Evolutionary conservation across 2,113 vertebrate species (phyloP), one percentile per base, ranked within the genome.

Genomic region (Tyto alba): DNA sequence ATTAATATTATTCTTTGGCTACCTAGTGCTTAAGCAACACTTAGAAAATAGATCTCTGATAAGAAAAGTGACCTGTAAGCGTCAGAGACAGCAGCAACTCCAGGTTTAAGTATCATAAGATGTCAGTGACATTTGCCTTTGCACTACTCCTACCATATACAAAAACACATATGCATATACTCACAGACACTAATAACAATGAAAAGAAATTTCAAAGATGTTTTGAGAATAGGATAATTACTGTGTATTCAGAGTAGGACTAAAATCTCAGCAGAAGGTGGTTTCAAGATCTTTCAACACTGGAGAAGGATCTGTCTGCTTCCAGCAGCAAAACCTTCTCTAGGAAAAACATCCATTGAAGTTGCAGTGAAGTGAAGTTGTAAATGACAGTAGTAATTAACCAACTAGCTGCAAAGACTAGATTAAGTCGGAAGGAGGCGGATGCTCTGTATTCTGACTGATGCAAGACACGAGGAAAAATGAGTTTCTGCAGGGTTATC

Each of bases 91-190:
- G 97, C 36, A 62, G 79, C 91, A 91, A 88, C 82, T 97, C 75
- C 96, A 98, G 97, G 95, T 89, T 97, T 96, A 93, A 95, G 93
- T 96, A 96, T 95, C 98, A 96, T 96, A 98, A 96, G 97, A 97
- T 96, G 97, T 97, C 97, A 97, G 97, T 98, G 97, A 98, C 93
- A 95, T 98, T 98, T 98, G 97, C 97, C 36, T 63, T 56, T 68
- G 20, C 19, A 16, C 11, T 20, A 3, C 73, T 43, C 80, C 30
- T 74, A 38, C 48, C 45, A 20, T 6, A 29, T 4, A 45, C 16
- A n/a, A 38, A 38, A 30, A 32, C 11, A 19, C 21, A 34, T 7
- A 8, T 1, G 7, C 13, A 8, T 15, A 20, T 11, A 50, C 52
- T 22, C 2, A 1, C 13, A 40, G 4, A 34, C 27, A 34, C 26